Evolutionary conservation across 2,888 invertebrate species (phyloP).

Genomic region (Hirtodrosophila cameraria): DNA sequence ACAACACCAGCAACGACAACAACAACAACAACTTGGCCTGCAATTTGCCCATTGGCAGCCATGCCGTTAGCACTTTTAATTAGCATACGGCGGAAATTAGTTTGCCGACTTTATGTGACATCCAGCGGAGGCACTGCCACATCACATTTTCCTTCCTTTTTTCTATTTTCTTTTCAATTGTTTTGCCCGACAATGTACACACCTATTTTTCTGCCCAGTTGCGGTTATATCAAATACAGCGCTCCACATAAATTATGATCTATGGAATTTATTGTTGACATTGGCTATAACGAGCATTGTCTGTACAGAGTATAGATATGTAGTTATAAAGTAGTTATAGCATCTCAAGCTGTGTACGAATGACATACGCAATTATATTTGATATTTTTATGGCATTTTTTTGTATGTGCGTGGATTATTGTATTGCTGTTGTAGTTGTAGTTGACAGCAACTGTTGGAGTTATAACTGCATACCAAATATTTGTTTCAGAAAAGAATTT

Average conservation of each 20-base stretch:
- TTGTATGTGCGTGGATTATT: constrained; percentile 23
- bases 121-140: constrained; percentile 28
- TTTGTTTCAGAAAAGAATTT: background rate
- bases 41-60: constrained; percentile 67
- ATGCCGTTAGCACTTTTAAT: constrained; percentile 70
- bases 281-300: constrained; percentile 64
- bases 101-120: constrained; percentile 56
- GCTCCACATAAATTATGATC: constrained; percentile 65
- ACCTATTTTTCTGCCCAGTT: background rate
- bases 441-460: background rate
- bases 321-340: constrained; percentile 20
- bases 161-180: background rate
- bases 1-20: too few species aligned
- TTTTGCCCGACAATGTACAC: constrained; percentile 4
- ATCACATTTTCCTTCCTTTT: constrained; percentile 8
- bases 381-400: constrained; percentile 62
- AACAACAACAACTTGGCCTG: too few species aligned
- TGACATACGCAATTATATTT: constrained; percentile 64
- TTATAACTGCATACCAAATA: background rate
- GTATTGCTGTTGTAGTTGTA: background rate
- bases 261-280: constrained; percentile 67
- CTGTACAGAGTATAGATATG: constrained; percentile 10
- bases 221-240: constrained; percentile 29
- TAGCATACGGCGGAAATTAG: constrained; percentile 76
- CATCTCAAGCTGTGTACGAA: constrained; percentile 29